Percentiles rank a stretch among this genome's conserved stretches.
Evolutionary conservation across 2,888 invertebrate species (phyloP).

Genomic region (Baccha elongata): DNA sequence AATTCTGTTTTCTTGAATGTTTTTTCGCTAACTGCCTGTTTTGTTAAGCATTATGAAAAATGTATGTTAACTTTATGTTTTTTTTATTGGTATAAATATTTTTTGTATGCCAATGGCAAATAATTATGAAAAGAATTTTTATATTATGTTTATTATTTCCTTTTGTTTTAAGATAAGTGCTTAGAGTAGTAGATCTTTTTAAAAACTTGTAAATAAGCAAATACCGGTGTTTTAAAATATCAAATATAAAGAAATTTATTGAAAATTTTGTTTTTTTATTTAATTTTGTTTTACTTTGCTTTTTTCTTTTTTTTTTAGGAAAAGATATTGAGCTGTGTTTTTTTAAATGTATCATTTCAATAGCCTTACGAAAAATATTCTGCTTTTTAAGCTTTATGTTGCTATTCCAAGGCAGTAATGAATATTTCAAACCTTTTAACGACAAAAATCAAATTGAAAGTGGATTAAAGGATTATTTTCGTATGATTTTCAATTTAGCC

Average conservation of each 20-base stretch:
- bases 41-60: conserved; percentile 53
- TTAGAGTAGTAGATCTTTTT: conserved; percentile 65
- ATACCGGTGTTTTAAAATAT: conserved; percentile 71
- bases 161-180: conserved; percentile 63
- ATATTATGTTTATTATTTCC: conserved; percentile 54
- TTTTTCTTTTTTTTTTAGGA: not conserved
- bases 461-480: no score
- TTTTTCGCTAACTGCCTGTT: conserved; percentile 69
- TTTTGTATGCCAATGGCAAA: conserved; percentile 41
- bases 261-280: conserved; percentile 40
- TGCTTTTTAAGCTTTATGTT: no score
- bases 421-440: no score
- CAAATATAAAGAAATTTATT: conserved; percentile 67
- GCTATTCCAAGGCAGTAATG: no score
- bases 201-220: conserved; percentile 70
- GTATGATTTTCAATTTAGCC: no score
- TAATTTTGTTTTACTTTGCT: conserved; percentile 10
- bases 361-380: not conserved
- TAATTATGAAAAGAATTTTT: conserved; percentile 31
- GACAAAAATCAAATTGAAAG: no score
- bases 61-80: conserved; percentile 31
- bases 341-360: not conserved
- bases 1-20: conserved; percentile 42
- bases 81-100: conserved; percentile 20
- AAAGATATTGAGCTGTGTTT: not conserved